Evolutionary conservation across 2,888 invertebrate species (phyloP).

Genomic region (Volucella zonaria): DNA sequence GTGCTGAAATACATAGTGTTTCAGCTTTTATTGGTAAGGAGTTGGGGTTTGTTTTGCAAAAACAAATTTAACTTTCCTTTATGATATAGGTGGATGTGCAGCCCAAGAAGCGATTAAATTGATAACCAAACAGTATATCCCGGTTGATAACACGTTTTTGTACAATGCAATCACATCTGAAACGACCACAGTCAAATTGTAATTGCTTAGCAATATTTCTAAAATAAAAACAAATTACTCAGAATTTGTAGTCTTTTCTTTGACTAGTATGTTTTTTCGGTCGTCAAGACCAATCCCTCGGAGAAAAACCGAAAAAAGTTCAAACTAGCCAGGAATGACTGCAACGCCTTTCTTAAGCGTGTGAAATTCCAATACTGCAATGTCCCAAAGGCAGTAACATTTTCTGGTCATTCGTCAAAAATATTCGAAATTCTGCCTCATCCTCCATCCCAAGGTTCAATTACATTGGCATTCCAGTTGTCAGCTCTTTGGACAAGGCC

Average conservation of each 20-base stretch:
- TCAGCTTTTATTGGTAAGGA: constrained; percentile 91
- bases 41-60: neutral
- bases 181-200: constrained; percentile 91
- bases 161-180: constrained; percentile 96
- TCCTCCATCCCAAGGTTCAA: too few species aligned
- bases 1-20: constrained; percentile 96
- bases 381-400: too few species aligned
- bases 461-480: too few species aligned
- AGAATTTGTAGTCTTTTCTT: neutral
- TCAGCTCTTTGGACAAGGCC: too few species aligned
- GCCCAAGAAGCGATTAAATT: constrained; percentile 98
- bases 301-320: too few species aligned
- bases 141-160: constrained; percentile 96
- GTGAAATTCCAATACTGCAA: too few species aligned
- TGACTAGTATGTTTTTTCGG: neutral
- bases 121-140: constrained; percentile 97
- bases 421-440: too few species aligned
- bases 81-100: constrained; percentile 89
- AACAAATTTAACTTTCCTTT: constrained; percentile 57
- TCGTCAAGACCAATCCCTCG: too few species aligned
- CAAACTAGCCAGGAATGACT: too few species aligned
- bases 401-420: too few species aligned
- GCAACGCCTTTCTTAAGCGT: too few species aligned
- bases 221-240: constrained; percentile 19
- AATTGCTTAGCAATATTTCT: constrained; percentile 77